Conservation (phyloP, 2,888 invertebrate species). For the Zelleria hepariella region DNA sequence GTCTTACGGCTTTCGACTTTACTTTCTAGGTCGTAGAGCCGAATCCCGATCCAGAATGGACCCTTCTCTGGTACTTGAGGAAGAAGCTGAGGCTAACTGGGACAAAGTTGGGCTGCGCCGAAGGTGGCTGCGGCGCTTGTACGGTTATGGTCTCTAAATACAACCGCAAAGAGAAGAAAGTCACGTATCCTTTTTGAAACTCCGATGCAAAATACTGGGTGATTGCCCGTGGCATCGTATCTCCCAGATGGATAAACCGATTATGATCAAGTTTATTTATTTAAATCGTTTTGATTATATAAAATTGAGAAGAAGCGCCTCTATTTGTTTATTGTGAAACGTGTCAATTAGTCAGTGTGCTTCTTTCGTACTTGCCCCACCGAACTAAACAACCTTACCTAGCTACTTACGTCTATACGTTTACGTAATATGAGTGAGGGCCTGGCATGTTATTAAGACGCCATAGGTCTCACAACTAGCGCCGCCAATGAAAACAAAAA, state of each 20-base stretch:
- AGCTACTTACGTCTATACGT: too few relatives aligned
- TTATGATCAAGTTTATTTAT: not conserved
- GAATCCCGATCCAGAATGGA: slow-evolving; percentile 88
- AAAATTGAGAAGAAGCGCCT: not conserved
- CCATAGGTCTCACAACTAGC: too few relatives aligned
- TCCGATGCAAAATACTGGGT: not conserved
- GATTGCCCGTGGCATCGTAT: not conserved
- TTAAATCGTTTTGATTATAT: not conserved
- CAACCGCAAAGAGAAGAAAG: slow-evolving; percentile 70
- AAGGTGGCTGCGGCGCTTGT: slow-evolving; percentile 97
- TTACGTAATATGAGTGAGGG: too few relatives aligned
- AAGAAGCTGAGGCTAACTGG: slow-evolving; percentile 87
- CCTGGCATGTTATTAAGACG: too few relatives aligned
- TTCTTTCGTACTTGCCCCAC: too few relatives aligned
- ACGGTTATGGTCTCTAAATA: slow-evolving; percentile 93
- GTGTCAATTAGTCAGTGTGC: too few relatives aligned
- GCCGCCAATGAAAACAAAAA: too few relatives aligned
- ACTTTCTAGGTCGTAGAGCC: slow-evolving; percentile 77
- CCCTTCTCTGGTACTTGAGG: slow-evolving; percentile 86
- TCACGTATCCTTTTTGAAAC: slow-evolving; percentile 54
- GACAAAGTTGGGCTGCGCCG: slow-evolving; percentile 93
- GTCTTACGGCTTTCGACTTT: not conserved
- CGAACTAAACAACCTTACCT: too few relatives aligned
- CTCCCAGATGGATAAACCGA: not conserved
- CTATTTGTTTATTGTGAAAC: too few relatives aligned